A percentile compares a stretch with the other conserved stretches of the same genome.
phyloP scores from a whole-genome alignment of 2,888 invertebrate genomes.

The Phymatocera aterrima region DNA sequence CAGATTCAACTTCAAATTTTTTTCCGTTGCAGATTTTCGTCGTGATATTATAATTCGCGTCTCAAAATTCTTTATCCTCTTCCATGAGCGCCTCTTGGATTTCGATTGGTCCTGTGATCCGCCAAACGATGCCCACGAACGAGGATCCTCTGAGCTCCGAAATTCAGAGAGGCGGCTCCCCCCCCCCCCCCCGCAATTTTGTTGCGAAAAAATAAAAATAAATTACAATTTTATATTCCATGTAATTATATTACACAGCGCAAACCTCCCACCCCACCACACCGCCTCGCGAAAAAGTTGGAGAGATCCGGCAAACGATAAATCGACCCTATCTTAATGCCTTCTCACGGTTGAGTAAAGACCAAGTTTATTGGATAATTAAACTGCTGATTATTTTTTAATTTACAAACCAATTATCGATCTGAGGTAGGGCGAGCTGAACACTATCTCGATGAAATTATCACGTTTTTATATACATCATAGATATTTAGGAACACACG shows the following conservation, averaged over 20 bases:
- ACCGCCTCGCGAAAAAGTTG: neutral
- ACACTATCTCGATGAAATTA: neutral
- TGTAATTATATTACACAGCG: neutral
- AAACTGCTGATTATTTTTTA: neutral
- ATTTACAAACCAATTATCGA: neutral
- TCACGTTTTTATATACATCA: too few relatives aligned
- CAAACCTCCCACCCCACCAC: neutral
- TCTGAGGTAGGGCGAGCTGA: neutral
- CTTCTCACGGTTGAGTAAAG: neutral
- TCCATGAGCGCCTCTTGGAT: neutral
- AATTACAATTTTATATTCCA: neutral
- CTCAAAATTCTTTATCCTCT: neutral
- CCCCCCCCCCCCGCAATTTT: too few relatives aligned
- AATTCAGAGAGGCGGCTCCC: neutral
- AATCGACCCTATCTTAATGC: slow-evolving; percentile 24
- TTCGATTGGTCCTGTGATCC: neutral
- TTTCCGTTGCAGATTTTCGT: neutral
- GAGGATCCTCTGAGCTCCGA: neutral
- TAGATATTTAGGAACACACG: too few relatives aligned
- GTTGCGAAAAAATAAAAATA: slow-evolving; percentile 8
- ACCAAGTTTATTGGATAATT: slow-evolving; percentile 15
- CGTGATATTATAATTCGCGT: neutral
- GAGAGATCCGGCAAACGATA: neutral
- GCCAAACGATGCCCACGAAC: neutral
- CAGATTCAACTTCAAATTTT: neutral